These are phyloP conservation scores for Ahaetulla prasina DNA, from an alignment of 2,113 vertebrate species.

Conservation along the genomic window DNA sequence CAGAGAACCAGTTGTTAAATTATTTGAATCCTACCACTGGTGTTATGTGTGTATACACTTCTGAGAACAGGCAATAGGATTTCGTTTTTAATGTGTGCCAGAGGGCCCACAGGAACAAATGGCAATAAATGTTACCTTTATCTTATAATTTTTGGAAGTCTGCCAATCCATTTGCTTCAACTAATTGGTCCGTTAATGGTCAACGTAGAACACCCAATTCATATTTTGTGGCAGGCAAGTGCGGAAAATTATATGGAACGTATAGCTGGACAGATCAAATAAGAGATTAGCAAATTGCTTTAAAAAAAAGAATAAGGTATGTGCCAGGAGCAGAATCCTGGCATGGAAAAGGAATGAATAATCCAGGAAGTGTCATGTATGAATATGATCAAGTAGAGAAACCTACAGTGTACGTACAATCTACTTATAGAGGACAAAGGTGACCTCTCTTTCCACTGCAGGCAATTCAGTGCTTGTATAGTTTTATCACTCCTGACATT, in stretches of 20 bases:
- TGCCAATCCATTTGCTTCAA: constrained; percentile 9
- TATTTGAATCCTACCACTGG: too few species aligned
- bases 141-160: background rate
- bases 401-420: background rate
- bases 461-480: background rate
- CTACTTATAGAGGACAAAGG: background rate
- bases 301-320: background rate
- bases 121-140: too few species aligned
- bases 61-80: too few species aligned
- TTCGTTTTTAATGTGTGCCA: too few species aligned
- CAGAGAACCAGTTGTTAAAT: too few species aligned
- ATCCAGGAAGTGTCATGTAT: background rate
- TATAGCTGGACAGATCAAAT: constrained; percentile 4
- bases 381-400: background rate
- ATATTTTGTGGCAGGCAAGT: background rate
- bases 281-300: background rate
- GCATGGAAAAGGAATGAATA: background rate
- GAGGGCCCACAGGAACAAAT: too few species aligned
- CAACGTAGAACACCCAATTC: background rate
- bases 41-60: too few species aligned
- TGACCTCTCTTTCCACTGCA: background rate
- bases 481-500: background rate
- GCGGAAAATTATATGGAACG: background rate
- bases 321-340: background rate
- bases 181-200: background rate